phyloP scores from a whole-genome alignment of 2,797 vertebrate species.

The Pyrocephalus nanus region DNA sequence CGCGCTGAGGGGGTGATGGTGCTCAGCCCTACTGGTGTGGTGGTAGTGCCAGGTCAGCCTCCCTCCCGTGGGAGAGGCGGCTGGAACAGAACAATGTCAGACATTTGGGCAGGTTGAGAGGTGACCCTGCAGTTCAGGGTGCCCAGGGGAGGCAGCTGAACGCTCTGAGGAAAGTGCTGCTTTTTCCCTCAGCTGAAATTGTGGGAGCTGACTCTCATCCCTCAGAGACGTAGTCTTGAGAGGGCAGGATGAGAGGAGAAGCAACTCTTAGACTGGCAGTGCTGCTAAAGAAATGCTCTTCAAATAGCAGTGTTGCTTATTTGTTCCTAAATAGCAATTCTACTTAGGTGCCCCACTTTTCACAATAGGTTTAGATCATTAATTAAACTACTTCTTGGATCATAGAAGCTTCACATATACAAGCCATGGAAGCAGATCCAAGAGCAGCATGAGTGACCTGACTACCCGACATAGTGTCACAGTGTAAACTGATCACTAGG shows the following conservation, averaged over 20 bases:
- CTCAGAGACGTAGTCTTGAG: background rate
- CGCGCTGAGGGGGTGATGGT: background rate
- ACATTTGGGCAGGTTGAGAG: background rate
- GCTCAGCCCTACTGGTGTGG: background rate
- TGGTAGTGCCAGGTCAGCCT: background rate
- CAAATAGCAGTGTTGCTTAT: background rate
- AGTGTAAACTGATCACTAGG: background rate
- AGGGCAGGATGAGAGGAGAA: background rate
- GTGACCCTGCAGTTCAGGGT: background rate
- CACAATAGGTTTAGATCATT: background rate
- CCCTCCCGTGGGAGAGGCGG: accelerated
- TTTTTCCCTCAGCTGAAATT: background rate
- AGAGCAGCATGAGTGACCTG: background rate
- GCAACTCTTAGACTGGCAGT: background rate
- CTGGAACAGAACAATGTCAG: accelerated
- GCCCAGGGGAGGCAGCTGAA: background rate
- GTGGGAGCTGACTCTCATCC: accelerated
- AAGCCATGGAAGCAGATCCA: background rate
- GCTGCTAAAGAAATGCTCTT: background rate
- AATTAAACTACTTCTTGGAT: background rate
- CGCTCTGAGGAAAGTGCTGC: background rate
- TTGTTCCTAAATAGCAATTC: background rate
- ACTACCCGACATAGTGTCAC: background rate
- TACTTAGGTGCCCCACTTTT: background rate
- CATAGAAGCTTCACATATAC: background rate